These are phyloP conservation scores for Kryptolebias ocellatus DNA, from an alignment of 2,797 vertebrate genomes.

Conservation along the genomic window DNA sequence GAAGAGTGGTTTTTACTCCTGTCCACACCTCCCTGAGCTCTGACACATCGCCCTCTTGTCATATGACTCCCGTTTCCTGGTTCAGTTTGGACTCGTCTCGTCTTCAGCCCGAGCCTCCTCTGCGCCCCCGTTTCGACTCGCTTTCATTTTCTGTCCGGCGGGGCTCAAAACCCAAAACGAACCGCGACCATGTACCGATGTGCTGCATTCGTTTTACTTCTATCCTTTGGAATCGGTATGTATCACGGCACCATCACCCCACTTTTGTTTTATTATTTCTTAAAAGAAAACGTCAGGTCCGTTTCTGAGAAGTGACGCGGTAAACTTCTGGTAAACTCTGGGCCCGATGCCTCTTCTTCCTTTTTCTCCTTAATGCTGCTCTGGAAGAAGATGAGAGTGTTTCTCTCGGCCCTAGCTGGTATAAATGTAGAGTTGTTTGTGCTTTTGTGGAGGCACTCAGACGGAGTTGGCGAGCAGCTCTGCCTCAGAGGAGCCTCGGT, in stretches of 20 bases:
- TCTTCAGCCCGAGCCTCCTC: slow-evolving; percentile 19
- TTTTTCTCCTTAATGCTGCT: background rate
- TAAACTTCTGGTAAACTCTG: slow-evolving; percentile 45
- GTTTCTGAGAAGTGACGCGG: slow-evolving; percentile 45
- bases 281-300: background rate
- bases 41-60: slow-evolving; percentile 55
- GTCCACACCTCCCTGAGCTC: slow-evolving; percentile 21
- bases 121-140: slow-evolving; percentile 12
- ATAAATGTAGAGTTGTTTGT: fast-evolving
- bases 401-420: fast-evolving
- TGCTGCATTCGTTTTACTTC: slow-evolving; percentile 48
- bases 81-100: slow-evolving; percentile 36
- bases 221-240: slow-evolving; percentile 71
- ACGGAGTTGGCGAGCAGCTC: background rate
- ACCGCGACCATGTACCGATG: slow-evolving; percentile 65
- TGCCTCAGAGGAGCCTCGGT: background rate
- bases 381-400: too few species aligned
- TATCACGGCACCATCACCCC: slow-evolving; percentile 7
- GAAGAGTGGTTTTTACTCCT: background rate
- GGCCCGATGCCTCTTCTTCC: slow-evolving; percentile 35
- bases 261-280: background rate
- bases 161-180: slow-evolving; percentile 14
- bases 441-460: background rate
- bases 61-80: slow-evolving; percentile 80
- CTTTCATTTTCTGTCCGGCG: slow-evolving; percentile 8